These are phyloP conservation scores for Melanogrammus aeglefinus DNA, from an alignment of 2,797 vertebrate genomes.

Conservation along the genomic window DNA sequence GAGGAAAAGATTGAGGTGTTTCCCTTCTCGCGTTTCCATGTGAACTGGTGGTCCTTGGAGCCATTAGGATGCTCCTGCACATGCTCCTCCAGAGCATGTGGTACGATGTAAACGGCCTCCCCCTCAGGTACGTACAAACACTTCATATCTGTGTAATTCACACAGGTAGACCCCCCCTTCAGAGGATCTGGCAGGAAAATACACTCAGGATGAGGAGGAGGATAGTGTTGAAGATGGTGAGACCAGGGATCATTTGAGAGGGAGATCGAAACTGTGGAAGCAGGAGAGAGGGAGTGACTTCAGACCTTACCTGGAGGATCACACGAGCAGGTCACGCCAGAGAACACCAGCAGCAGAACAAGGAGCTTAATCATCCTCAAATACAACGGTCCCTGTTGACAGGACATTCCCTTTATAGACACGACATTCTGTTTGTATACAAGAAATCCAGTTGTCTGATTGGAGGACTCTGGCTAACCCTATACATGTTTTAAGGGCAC, in stretches of 20 bases:
- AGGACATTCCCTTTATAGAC: background rate
- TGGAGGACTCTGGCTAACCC: too few species aligned
- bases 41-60: background rate
- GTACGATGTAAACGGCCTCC: background rate
- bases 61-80: too few species aligned
- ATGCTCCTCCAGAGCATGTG: background rate
- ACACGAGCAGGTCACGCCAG: background rate
- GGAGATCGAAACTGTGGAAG: too few species aligned
- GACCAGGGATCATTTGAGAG: background rate
- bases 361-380: background rate
- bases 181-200: background rate
- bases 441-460: background rate
- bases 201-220: background rate
- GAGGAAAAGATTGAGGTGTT: constrained; percentile 14
- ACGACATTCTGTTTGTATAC: background rate
- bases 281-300: background rate
- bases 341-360: background rate
- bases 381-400: background rate
- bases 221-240: background rate
- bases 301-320: background rate
- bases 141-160: background rate
- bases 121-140: background rate
- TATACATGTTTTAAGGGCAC: too few species aligned
- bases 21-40: constrained; percentile 36
- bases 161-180: background rate